These are phyloP conservation scores for Anolis carolinensis DNA, from an alignment of 2,113 vertebrate genomes.

Conservation along the genomic window DNA sequence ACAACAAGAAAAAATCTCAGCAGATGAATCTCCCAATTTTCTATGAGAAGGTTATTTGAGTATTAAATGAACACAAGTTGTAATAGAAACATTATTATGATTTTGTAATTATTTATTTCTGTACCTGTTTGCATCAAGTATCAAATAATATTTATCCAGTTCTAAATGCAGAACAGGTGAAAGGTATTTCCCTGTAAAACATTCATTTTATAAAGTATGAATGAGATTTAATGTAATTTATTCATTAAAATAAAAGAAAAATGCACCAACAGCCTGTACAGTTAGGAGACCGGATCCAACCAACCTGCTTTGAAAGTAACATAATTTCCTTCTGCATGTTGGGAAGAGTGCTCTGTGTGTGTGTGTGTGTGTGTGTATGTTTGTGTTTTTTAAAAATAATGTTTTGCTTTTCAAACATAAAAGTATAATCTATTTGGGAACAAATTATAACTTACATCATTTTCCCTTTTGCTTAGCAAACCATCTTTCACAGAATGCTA, in stretches of 20 bases:
- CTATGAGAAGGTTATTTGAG: too few species aligned
- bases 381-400: too few species aligned
- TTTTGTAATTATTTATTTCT: too few species aligned
- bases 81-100: too few species aligned
- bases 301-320: neutral
- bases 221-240: neutral
- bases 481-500: constrained; percentile 53
- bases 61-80: too few species aligned
- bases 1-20: too few species aligned
- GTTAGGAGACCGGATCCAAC: neutral
- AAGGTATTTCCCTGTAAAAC: neutral
- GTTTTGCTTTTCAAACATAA: neutral
- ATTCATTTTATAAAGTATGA: neutral
- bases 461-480: constrained; percentile 39
- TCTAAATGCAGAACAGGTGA: neutral
- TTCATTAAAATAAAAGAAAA: neutral
- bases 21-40: too few species aligned
- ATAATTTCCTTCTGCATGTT: neutral
- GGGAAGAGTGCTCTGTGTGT: neutral
- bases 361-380: too few species aligned
- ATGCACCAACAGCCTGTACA: neutral
- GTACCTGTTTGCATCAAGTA: neutral
- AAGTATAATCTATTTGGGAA: constrained; percentile 9
- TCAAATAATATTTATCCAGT: neutral
- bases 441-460: constrained; percentile 26